Conservation (phyloP, 2,888 invertebrate genomes). For the Cephonodes hylas region DNA sequence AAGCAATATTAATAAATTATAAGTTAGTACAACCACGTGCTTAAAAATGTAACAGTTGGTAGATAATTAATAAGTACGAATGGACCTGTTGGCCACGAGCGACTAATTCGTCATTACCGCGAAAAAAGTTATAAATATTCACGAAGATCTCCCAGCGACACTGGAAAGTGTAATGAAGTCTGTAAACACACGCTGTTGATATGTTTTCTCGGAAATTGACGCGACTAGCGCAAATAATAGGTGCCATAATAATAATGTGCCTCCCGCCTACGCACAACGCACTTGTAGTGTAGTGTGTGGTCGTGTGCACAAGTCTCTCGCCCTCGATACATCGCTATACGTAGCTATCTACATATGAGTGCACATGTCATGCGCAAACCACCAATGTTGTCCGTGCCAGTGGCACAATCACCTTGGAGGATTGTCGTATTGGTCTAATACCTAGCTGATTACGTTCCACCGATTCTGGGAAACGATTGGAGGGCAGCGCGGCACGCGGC, state of each 20-base stretch:
- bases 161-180: slow-evolving; percentile 44
- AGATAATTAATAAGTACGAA: neutral
- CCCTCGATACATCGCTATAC: neutral
- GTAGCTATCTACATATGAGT: neutral
- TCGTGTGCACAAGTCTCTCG: neutral
- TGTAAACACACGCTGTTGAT: slow-evolving; percentile 53
- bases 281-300: neutral
- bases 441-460: slow-evolving; percentile 49
- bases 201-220: slow-evolving; percentile 58
- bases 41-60: too few species aligned
- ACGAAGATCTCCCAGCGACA: slow-evolving; percentile 58
- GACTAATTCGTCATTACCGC: slow-evolving; percentile 44
- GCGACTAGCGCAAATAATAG: slow-evolving; percentile 47
- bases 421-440: slow-evolving; percentile 27
- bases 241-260: slow-evolving; percentile 16
- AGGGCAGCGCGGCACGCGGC: slow-evolving; percentile 38
- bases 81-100: slow-evolving; percentile 18
- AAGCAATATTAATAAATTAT: too few species aligned
- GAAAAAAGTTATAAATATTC: slow-evolving; percentile 58
- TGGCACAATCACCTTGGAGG: neutral
- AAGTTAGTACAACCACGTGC: too few species aligned
- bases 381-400: neutral
- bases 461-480: slow-evolving; percentile 62
- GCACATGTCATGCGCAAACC: neutral
- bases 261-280: slow-evolving; percentile 11